phyloP scores from a whole-genome alignment of 2,888 invertebrate species.

The Macrophya annulata region DNA sequence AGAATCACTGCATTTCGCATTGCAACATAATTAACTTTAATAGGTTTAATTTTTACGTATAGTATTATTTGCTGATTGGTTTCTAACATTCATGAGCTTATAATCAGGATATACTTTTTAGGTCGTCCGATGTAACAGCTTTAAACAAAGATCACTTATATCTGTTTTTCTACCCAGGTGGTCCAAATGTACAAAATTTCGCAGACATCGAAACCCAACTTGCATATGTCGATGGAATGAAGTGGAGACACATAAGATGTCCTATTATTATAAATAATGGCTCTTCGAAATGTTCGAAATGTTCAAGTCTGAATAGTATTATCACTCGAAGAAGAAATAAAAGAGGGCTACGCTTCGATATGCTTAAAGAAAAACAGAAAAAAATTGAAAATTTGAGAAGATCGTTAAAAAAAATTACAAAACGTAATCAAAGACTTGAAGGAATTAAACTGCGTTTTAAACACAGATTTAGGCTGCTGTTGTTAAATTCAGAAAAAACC shows the following conservation, averaged over 20 bases:
- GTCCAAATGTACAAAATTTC: constrained; percentile 43
- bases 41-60: not conserved
- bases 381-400: constrained; percentile 60
- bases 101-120: not conserved
- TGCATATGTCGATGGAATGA: constrained; percentile 70
- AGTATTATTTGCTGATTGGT: not conserved
- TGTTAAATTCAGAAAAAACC: constrained; percentile 56
- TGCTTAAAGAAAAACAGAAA: constrained; percentile 62
- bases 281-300: constrained; percentile 70
- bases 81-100: not conserved
- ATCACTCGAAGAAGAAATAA: constrained; percentile 59
- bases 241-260: constrained; percentile 74
- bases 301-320: constrained; percentile 64
- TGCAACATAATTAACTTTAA: too few species aligned
- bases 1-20: too few species aligned
- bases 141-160: constrained; percentile 18
- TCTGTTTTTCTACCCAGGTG: constrained; percentile 35
- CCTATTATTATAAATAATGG: constrained; percentile 72
- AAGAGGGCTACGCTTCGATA: constrained; percentile 16
- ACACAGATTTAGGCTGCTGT: constrained; percentile 59
- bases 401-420: constrained; percentile 62
- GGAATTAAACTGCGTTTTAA: constrained; percentile 59
- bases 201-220: constrained; percentile 60
- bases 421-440: constrained; percentile 61
- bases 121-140: not conserved